Percentiles rank a stretch among this genome's conserved stretches.
Conservation (phyloP, 2,888 invertebrate species). For the Erebia palarica region DNA sequence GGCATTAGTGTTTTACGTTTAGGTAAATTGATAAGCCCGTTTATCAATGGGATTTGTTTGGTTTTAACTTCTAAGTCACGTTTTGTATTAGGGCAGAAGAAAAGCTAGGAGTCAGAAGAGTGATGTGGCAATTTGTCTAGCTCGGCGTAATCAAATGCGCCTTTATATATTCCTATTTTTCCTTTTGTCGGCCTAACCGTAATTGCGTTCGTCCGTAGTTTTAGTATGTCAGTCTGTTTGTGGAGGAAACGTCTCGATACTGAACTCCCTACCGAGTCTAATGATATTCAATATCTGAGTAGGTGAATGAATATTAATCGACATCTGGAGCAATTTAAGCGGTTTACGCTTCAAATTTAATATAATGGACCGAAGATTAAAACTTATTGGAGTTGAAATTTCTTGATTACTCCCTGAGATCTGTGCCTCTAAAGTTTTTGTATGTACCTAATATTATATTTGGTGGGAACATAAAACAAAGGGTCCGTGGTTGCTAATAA, state of each 20-base stretch:
- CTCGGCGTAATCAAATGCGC: slow-evolving; percentile 45
- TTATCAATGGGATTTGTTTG: slow-evolving; percentile 35
- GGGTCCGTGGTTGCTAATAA: too few relatives aligned
- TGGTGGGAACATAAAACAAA: not conserved
- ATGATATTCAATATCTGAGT: slow-evolving; percentile 25
- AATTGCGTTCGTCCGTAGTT: slow-evolving; percentile 20
- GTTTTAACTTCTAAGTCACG: slow-evolving; percentile 28
- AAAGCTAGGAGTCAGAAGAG: slow-evolving; percentile 28
- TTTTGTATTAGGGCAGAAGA: slow-evolving; percentile 35
- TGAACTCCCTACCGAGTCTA: slow-evolving; percentile 7
- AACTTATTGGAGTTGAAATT: slow-evolving; percentile 9
- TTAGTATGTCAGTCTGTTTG: slow-evolving; percentile 26
- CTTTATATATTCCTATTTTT: slow-evolving; percentile 34
- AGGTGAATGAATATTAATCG: slow-evolving; percentile 28
- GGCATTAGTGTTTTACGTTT: slow-evolving; percentile 16
- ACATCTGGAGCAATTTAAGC: slow-evolving; percentile 9
- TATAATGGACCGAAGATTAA: slow-evolving; percentile 12
- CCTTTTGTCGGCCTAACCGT: slow-evolving; percentile 12
- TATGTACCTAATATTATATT: not conserved
- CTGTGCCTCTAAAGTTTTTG: not conserved
- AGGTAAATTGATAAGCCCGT: slow-evolving; percentile 34
- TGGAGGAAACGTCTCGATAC: slow-evolving; percentile 1
- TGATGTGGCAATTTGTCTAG: slow-evolving; percentile 54
- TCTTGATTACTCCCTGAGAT: slow-evolving; percentile 2
- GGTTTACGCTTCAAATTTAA: slow-evolving; percentile 20